Evolutionary conservation across 92 coral and sea anemone genomes (phyloP).

Genomic region (Porites divaricata): DNA sequence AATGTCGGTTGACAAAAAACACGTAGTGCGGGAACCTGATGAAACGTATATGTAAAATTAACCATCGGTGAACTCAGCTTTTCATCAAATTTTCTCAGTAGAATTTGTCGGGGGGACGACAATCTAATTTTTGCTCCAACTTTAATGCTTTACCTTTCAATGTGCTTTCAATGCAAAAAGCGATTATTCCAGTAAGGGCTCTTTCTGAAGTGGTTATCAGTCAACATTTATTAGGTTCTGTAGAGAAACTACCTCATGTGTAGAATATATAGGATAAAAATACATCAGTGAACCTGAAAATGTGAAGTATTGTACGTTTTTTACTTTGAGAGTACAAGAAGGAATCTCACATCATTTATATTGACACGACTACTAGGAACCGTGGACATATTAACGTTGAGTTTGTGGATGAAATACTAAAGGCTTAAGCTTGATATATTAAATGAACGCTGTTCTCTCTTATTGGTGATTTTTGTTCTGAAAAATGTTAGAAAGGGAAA

Average conservation of each 20-base stretch:
- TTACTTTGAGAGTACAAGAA: not conserved
- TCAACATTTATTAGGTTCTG: not conserved
- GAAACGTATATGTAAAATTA: no score
- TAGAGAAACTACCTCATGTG: not conserved
- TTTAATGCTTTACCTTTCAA: no score
- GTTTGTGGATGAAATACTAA: not conserved
- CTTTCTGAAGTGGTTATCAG: not conserved
- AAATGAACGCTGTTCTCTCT: not conserved
- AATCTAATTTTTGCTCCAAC: no score
- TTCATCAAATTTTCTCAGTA: no score
- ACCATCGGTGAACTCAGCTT: no score
- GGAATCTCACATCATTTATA: slow-evolving; percentile 8
- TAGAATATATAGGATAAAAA: not conserved
- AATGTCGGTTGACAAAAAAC: no score
- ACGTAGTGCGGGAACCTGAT: no score
- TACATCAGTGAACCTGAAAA: not conserved
- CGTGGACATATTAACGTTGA: not conserved
- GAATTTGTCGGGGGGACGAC: no score
- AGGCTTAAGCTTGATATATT: no score
- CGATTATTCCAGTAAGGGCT: not conserved
- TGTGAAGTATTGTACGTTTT: not conserved
- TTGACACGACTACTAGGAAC: not conserved
- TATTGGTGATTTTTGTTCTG: no score
- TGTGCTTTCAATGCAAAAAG: no score
- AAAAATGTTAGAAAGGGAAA: no score